Percentiles rank a stretch among this genome's conserved stretches.
These are phyloP conservation scores for Sebastes hubbsi DNA, from an alignment of 2,797 vertebrate species.

Conservation along the genomic window DNA sequence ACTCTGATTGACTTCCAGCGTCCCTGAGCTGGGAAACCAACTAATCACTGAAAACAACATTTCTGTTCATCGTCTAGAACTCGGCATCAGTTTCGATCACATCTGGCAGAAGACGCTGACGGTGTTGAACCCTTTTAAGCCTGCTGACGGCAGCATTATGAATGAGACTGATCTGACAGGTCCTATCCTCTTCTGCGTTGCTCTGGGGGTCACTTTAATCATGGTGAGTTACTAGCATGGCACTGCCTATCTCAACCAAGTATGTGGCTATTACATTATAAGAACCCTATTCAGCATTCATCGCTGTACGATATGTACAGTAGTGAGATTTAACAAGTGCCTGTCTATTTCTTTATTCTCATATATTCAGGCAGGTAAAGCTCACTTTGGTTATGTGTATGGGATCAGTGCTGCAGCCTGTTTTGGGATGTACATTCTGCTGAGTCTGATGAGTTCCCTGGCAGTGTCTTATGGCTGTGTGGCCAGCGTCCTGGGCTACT, in stretches of 20 bases:
- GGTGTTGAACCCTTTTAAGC: conserved; percentile 90
- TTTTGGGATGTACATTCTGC: conserved; percentile 89
- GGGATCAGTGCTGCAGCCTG: conserved; percentile 92
- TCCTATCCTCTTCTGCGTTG: conserved; percentile 91
- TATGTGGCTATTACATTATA: neutral
- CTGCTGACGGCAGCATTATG: conserved; percentile 93
- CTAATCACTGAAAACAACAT: neutral
- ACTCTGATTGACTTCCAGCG: no score
- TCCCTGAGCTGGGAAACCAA: neutral
- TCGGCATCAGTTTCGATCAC: conserved; percentile 94
- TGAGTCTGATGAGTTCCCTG: conserved; percentile 92
- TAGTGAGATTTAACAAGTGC: neutral
- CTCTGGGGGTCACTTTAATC: conserved; percentile 89
- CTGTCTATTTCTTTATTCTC: neutral
- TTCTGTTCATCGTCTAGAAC: conserved; percentile 72
- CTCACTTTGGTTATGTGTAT: conserved; percentile 93
- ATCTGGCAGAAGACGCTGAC: conserved; percentile 96
- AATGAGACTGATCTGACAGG: conserved; percentile 93
- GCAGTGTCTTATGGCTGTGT: conserved; percentile 92
- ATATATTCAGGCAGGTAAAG: conserved; percentile 87
- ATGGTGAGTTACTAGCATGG: conserved; percentile 76
- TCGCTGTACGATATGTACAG: neutral
- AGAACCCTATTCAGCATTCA: neutral
- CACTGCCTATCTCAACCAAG: neutral
- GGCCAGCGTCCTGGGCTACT: conserved; percentile 93